These are phyloP conservation scores for Microtus richardsoni DNA, from an alignment of 2,113 vertebrate genomes.

Conservation along the genomic window DNA sequence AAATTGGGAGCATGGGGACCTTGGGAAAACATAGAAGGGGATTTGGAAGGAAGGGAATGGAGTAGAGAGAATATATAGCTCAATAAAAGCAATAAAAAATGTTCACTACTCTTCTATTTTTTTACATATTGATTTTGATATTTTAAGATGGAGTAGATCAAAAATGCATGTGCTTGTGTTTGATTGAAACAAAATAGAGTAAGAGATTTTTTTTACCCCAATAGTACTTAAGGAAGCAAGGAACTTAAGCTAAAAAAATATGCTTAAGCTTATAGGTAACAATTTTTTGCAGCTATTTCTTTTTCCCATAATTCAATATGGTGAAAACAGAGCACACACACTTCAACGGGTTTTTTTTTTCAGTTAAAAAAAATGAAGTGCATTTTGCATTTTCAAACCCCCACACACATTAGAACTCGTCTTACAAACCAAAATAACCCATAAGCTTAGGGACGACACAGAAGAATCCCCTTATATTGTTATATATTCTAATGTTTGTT, in stretches of 20 bases:
- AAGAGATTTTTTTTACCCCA: not conserved
- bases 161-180: not conserved
- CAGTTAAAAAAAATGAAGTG: not conserved
- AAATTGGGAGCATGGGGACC: too few species aligned
- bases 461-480: not conserved
- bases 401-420: not conserved
- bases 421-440: conserved; percentile 9
- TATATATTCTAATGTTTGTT: not conserved
- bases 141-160: not conserved
- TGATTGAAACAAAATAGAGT: conserved; percentile 41
- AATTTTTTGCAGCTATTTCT: conserved; percentile 11
- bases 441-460: not conserved
- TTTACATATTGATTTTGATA: not conserved
- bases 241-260: not conserved
- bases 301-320: not conserved
- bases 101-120: not conserved
- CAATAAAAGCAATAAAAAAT: not conserved
- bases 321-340: not conserved
- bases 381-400: not conserved
- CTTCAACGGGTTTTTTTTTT: not conserved
- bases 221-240: not conserved
- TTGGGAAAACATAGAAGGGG: too few species aligned
- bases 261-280: not conserved
- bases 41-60: too few species aligned
- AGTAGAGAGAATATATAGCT: too few species aligned